These are phyloP conservation scores for Gobiocypris rarus DNA, from an alignment of 2,113 vertebrate species.

Conservation along the genomic window DNA sequence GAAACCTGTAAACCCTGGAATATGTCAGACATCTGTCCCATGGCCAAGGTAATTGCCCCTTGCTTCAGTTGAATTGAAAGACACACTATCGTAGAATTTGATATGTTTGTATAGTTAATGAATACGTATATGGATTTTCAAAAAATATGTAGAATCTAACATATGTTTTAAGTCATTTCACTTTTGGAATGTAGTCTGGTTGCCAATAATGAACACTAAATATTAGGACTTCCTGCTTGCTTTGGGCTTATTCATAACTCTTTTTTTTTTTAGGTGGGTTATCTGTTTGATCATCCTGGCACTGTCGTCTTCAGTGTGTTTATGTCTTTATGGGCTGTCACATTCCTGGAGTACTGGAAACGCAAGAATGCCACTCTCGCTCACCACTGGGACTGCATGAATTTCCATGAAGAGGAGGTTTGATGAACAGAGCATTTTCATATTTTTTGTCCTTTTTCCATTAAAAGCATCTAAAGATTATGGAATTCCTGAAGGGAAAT, in stretches of 20 bases:
- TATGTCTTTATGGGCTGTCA: conserved; percentile 83
- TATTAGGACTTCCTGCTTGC: background rate
- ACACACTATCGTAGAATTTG: background rate
- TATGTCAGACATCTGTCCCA: conserved; percentile 82
- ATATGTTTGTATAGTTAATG: background rate
- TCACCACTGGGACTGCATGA: conserved; percentile 83
- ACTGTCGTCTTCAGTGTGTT: conserved; percentile 83
- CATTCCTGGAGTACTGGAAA: conserved; percentile 84
- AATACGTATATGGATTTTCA: background rate
- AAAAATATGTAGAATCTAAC: background rate
- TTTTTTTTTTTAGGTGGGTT: conserved; percentile 71
- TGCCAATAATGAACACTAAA: background rate
- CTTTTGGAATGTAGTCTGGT: background rate
- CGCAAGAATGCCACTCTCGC: conserved; percentile 79
- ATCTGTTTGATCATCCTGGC: conserved; percentile 81
- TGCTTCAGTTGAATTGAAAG: background rate
- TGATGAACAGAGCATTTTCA: background rate
- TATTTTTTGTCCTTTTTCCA: background rate
- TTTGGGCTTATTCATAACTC: background rate
- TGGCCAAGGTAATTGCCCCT: conserved; percentile 77
- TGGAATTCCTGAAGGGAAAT: background rate
- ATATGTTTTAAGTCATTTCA: background rate
- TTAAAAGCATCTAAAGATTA: background rate
- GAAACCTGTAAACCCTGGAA: conserved; percentile 79
- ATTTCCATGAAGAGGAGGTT: conserved; percentile 82